Conservation (phyloP, 1,140 invertebrate genomes). For the Micrasema minimum region DNA sequence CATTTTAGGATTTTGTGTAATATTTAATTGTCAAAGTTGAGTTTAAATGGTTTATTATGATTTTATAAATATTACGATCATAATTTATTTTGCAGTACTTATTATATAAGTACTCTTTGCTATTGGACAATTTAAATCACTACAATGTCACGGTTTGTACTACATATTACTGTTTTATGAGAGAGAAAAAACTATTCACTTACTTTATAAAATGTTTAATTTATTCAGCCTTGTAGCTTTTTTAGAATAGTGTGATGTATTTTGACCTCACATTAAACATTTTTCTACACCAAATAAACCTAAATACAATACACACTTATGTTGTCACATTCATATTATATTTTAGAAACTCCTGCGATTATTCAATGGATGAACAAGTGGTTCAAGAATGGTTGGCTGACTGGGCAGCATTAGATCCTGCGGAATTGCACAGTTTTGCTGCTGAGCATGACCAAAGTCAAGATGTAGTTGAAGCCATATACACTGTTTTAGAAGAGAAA, state of each 20-base stretch:
- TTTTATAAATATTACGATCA: background rate
- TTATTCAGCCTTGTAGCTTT: background rate
- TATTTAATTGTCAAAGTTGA: constrained; percentile 1
- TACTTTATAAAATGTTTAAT: no score
- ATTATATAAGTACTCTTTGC: background rate
- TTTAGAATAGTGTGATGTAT: background rate
- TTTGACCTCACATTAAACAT: no score
- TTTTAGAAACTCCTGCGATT: background rate
- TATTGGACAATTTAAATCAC: background rate
- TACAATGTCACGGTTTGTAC: constrained; percentile 30
- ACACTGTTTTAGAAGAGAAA: constrained; percentile 76
- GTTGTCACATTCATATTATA: no score
- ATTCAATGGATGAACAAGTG: constrained; percentile 62
- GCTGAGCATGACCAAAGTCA: constrained; percentile 81
- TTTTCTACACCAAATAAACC: no score
- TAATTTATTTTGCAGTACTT: constrained; percentile 2
- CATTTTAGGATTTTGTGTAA: no score
- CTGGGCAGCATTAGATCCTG: constrained; percentile 77
- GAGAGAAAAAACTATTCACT: no score
- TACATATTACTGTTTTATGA: background rate
- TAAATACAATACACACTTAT: no score
- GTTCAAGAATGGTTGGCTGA: constrained; percentile 84
- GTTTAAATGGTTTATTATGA: background rate
- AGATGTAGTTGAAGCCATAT: constrained; percentile 81
- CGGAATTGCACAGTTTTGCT: constrained; percentile 81